Evolutionary conservation across 2,888 invertebrate genomes (phyloP).

Genomic region (Volucella inanis): DNA sequence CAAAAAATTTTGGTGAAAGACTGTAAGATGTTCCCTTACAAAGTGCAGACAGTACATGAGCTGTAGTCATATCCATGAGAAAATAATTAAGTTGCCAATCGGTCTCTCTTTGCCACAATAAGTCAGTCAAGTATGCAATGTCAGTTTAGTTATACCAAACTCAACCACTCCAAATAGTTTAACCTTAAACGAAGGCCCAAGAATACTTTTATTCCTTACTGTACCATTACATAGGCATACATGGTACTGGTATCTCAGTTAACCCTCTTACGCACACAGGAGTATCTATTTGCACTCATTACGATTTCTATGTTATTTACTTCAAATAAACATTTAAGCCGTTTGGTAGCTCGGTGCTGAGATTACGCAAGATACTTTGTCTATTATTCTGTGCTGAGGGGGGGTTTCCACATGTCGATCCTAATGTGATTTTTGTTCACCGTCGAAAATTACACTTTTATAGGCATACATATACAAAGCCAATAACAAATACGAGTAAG

Average conservation of each 20-base stretch:
- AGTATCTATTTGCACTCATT: slow-evolving; percentile 57
- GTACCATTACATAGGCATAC: background rate
- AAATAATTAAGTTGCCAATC: too few relatives aligned
- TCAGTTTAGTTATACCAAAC: background rate
- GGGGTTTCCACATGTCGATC: background rate
- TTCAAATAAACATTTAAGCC: slow-evolving; percentile 49
- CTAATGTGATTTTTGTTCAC: slow-evolving; percentile 60
- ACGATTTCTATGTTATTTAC: slow-evolving; percentile 53
- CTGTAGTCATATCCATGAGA: too few relatives aligned
- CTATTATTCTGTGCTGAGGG: slow-evolving; percentile 55
- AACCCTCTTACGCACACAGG: slow-evolving; percentile 52
- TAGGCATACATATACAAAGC: slow-evolving; percentile 29
- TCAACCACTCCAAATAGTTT: background rate
- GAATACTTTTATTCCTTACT: slow-evolving; percentile 35
- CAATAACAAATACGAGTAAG: too few relatives aligned
- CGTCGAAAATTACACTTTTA: slow-evolving; percentile 71
- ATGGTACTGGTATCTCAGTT: background rate
- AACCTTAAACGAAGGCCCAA: background rate
- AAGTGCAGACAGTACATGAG: too few relatives aligned
- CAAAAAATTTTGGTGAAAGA: too few relatives aligned
- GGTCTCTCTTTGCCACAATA: background rate
- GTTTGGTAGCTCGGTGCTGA: slow-evolving; percentile 45
- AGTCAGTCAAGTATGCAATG: background rate
- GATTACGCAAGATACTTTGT: slow-evolving; percentile 55
- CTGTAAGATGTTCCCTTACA: too few relatives aligned